Evolutionary conservation across 2,888 invertebrate genomes (phyloP), one percentile per base, ranked within the genome.

Genomic region (Folsomia candida): DNA sequence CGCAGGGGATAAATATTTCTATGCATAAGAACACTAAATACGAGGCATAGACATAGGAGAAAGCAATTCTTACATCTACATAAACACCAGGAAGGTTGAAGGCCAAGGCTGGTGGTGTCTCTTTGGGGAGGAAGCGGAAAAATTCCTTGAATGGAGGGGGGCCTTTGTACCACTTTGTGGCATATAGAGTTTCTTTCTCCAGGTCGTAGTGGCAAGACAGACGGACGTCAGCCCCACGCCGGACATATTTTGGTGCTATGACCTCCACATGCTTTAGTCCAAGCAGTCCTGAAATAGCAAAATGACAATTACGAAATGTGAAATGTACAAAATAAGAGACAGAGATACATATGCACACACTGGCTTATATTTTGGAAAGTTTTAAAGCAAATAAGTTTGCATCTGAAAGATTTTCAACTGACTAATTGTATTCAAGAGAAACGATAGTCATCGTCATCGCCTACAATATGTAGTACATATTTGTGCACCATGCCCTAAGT

Each of bases 51-150:
- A n/a, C n/a, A n/a, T n/a, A n/a, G n/a, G n/a, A n/a, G n/a, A n/a
- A n/a, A n/a, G n/a, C n/a, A n/a, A n/a, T n/a, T n/a, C 78, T 78
- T 69, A 80, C 79, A 73, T 80, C 75, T 14, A 80, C 79, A 51
- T 28, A 47, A 37, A 78, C 64, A 25, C 79, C 79, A 14, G 75
- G 69, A 1, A 68, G 57, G 1, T 59, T 67, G 64, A 78, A 79
- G n/a, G 70, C 70, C 68, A 75, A 68, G 26, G 68, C 60, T 9
- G 78, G 76, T 26, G 79, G 79, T 6, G 59, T 69, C 65, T 77
- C 71, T 58, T 76, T 76, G 58, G 73, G 75, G 18, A 75, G 61
- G 59, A 66, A 77, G 1, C 79, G 71, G 64, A 76, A 79, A 65
- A 78, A 79, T 51, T 79, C 76, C 47, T 72, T 71, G 28, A 63